Base-by-base conservation (phyloP, 2,888 invertebrate species). In the Onthophagus sagittarius region DNA sequence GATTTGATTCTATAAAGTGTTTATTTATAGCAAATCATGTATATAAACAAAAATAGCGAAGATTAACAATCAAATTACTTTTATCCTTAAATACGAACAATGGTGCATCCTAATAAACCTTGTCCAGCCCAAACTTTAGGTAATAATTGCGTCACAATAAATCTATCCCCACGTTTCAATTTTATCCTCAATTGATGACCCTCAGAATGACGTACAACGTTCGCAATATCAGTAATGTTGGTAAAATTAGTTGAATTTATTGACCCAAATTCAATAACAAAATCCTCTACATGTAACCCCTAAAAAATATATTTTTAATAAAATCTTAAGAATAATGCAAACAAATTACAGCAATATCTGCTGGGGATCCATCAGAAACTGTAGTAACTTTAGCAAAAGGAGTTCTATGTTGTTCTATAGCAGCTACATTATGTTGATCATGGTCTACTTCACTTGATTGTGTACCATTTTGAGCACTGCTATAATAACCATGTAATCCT, bases 121-220 rank as follows among this genome's bases (percentile, higher is more conserved):
- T 91, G 90, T 70, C 95, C 95, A 76, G 86, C 86, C 96, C 95
- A 96, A 7, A 89, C 88, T 77, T 89, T 89, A 0, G 95, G 95
- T 9, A 89, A 89, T 70, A 96, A 85, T 3, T 88, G 86, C 63
- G 94, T 79, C 72, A 88, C 87, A 6, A 90, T 77, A 5, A 88
- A 82, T 63, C 87, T 84, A 0, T 84, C 83, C 5, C 85, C 88
- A 62, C 93, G 86, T 79, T 87, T 86, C 0, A 90, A 81, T 81
- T 87, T 89, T 0, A 91, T 81, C 71, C 84, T 80, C 15, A 91
- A 80, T 69, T 85, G 83, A 77, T 87, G 86, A 75, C 89, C 88
- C 79, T 88, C 86, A 77, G 89, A 89, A 80, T 90, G 87, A 63
- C 89, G 86, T 0, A 94, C 94, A 53, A 95, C 85, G 33, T 88